Evolutionary conservation across 2,797 vertebrate species (phyloP).

Genomic region (Lycodopsis pacificus): DNA sequence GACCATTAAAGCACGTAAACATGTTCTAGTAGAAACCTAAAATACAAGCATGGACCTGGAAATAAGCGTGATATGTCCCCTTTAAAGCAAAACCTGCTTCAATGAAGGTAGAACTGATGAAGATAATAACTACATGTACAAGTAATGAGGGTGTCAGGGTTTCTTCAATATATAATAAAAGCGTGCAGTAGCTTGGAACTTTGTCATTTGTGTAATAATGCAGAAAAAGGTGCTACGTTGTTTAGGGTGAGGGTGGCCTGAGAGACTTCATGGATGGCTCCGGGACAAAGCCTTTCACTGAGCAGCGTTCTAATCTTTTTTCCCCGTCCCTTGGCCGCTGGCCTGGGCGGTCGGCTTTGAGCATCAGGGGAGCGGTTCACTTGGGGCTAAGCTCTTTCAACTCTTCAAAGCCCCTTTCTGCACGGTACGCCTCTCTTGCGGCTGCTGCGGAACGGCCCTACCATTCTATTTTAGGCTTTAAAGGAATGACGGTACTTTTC

Average conservation of each 20-base stretch:
- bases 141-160: no score
- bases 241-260: conserved; percentile 35
- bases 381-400: conserved; percentile 67
- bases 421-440: conserved; percentile 40
- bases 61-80: neutral
- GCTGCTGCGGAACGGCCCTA: conserved; percentile 40
- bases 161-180: neutral
- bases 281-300: conserved; percentile 45
- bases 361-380: conserved; percentile 54
- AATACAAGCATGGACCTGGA: neutral
- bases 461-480: conserved; percentile 56
- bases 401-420: conserved; percentile 60
- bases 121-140: neutral
- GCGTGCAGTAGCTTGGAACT: neutral
- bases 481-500: conserved; percentile 36
- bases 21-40: neutral
- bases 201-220: neutral
- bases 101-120: neutral
- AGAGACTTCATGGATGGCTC: conserved; percentile 35
- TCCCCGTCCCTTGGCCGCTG: conserved; percentile 25
- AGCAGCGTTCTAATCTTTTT: conserved; percentile 55
- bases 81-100: neutral
- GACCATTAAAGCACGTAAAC: neutral
- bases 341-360: conserved; percentile 38
- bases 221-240: neutral